Evolutionary conservation across 2,113 vertebrate species (phyloP), one percentile per base, ranked within the genome.

Genomic region (Atractosteus spatula): DNA sequence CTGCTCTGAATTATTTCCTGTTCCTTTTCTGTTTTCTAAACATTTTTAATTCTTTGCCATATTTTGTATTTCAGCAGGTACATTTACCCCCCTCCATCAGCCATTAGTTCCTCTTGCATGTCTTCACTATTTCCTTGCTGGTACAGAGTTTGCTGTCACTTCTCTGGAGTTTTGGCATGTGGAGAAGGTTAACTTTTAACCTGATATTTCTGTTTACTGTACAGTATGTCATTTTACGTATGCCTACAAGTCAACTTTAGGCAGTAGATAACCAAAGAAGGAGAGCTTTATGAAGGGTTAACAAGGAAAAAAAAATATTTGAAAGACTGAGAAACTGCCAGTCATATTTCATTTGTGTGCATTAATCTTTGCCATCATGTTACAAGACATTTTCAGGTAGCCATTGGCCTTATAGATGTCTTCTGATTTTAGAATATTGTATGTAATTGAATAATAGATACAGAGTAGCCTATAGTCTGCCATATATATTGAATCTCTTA

Each of bases 391-490:
- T 89, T 95, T 94, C 95, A 95, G 96, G 94, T 94, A 93, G 92
- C 94, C 93, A 90, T 94, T 96, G 94, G 95, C 96, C 96, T 97
- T 96, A 96, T 85, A 93, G 93, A 91, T 93, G 90, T 88, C 91
- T 91, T 94, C 89, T 88, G 87, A 91, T 89, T 83, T 87, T 90
- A 91, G 85, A 87, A 86, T 88, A 94, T 90, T 86, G 78, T 85
- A 83, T 91, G 87, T 83, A 75, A 82, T 89, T 86, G 68, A 70
- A 89, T 85, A 88, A 90, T 83, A 81, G 82, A 81, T 81, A 82
- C 87, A 87, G 82, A 91, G 81, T 87, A 86, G 76, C 80, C 88
- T 87, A 77, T 89, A 82, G 88, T 91, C 86, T 86, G 88, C 93
- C 88, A 90, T 88, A 89, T 89, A 82, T 91, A 90, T 6, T 62